Percentiles rank a stretch among this genome's conserved stretches.
phyloP scores from a whole-genome alignment of 2,113 vertebrate species.

The Marcusenius ussheri region DNA sequence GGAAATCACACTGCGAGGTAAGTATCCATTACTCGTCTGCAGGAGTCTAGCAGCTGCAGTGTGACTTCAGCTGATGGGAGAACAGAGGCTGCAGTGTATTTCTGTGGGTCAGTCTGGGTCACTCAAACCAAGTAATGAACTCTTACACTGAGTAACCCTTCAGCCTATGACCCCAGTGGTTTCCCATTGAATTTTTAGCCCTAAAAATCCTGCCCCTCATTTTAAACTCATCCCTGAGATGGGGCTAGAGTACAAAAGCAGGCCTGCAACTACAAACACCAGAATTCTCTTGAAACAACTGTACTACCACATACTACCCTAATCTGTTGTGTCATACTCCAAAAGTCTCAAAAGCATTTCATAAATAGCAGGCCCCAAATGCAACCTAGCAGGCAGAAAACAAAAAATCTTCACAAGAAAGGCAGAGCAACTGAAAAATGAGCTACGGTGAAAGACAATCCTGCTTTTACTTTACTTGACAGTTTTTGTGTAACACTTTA shows the following conservation, averaged over 20 bases:
- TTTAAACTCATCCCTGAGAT: not conserved
- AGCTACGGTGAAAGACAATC: not conserved
- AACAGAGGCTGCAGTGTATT: slow-evolving; percentile 10
- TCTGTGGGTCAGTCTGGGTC: not conserved
- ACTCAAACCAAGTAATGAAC: not conserved
- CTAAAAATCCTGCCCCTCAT: not conserved
- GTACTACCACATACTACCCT: not conserved
- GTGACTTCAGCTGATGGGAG: not conserved
- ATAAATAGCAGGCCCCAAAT: not conserved
- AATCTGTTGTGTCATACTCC: not conserved
- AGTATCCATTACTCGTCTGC: not conserved
- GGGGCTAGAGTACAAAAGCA: not conserved
- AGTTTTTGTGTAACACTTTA: not conserved
- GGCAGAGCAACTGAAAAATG: not conserved
- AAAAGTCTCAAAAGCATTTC: not conserved
- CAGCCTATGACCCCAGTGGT: not conserved
- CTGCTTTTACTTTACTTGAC: not conserved
- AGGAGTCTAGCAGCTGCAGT: not conserved
- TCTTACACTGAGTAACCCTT: not conserved
- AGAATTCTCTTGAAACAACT: not conserved
- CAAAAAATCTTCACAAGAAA: not conserved
- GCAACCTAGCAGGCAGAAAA: not conserved
- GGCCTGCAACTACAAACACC: not conserved
- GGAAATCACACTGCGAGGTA: slow-evolving; percentile 31
- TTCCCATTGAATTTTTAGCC: not conserved